Evolutionary conservation across 1,140 invertebrate species (phyloP), one percentile per base, ranked within the genome.

Genomic region (Planococcus citri): DNA sequence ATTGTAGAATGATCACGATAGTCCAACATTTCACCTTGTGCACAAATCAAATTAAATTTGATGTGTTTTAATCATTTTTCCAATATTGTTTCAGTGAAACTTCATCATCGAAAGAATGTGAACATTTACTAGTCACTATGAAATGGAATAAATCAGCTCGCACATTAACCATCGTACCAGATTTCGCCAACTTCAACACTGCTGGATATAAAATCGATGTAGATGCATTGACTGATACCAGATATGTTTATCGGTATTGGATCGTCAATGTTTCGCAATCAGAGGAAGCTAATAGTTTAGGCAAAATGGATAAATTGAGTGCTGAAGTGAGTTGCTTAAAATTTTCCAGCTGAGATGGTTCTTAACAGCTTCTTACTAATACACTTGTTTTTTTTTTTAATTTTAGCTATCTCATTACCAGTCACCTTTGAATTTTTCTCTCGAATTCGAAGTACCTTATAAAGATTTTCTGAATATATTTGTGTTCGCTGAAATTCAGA

Each of bases 191-290:
- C 10, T 64, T 64, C 60, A 64, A 25, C 17, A 64, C 60, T 17
- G 3, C 22, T 64, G 60, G 60, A 24, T 64, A 64, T 64, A 64
- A 64, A 64, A 27, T 64, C 17, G 60, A 64, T 14, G 60, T 64
- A 25, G 60, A 64, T 17, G 60, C 60, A 4, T 27, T 24, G 10
- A 25, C 3, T 25, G 60, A 64, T 64, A 64, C 60, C 3, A 64
- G 60, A 25, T 64, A 64, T 17, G 60, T 64, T 3, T 64, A 64
- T 27, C 21, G 25, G 4, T 64, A 64, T 27, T 64, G 60, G 60
- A 64, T 64, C 24, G 10, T 64, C 3, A 64, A 64, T 17, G 22
- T 64, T 24, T 64, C 60, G 2, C 60, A 64, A 17, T 6, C 21
- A 2, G 60, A 64, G 20, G 60, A 22, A 9, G 10, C 24, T 21